phyloP scores from a whole-genome alignment of 1,140 invertebrate species.

The Neoseiulus cucumeris region DNA sequence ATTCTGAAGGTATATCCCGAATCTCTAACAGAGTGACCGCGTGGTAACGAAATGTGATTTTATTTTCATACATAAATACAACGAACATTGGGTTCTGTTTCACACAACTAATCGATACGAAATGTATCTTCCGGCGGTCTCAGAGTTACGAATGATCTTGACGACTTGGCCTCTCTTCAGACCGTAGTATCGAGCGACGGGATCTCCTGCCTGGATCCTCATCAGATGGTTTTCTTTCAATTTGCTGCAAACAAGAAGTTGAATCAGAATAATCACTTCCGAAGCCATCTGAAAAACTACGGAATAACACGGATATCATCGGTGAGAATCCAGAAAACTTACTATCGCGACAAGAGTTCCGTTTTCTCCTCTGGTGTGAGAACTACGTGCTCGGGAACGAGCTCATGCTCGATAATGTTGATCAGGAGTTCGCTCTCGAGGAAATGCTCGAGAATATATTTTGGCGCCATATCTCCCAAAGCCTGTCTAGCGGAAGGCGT shows the following conservation, averaged over 20 bases:
- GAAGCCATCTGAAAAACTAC: too few relatives aligned
- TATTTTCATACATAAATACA: slow-evolving; percentile 9
- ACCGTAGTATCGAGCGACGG: slow-evolving; percentile 91
- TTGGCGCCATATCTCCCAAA: slow-evolving; percentile 84
- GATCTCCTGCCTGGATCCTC: slow-evolving; percentile 94
- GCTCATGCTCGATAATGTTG: slow-evolving; percentile 97
- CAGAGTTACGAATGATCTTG: slow-evolving; percentile 89
- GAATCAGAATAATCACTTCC: too few relatives aligned
- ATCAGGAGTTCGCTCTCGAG: slow-evolving; percentile 92
- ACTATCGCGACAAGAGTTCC: slow-evolving; percentile 70
- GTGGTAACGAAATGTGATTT: too few relatives aligned
- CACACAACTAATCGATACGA: slow-evolving; percentile 88
- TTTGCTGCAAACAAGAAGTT: slow-evolving; percentile 37
- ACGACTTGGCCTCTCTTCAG: slow-evolving; percentile 91
- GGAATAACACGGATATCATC: too few relatives aligned
- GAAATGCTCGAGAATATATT: slow-evolving; percentile 97
- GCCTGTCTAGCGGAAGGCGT: slow-evolving; percentile 92
- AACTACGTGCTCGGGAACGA: slow-evolving; percentile 96
- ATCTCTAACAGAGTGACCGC: too few relatives aligned
- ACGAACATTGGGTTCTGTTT: slow-evolving; percentile 20
- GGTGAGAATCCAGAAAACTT: background rate
- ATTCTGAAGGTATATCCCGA: too few relatives aligned
- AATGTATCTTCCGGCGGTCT: slow-evolving; percentile 95
- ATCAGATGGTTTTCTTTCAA: slow-evolving; percentile 97
- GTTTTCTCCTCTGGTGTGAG: slow-evolving; percentile 93